These are phyloP conservation scores for Scleropages formosus DNA, from an alignment of 2,797 vertebrate species.

Conservation along the genomic window DNA sequence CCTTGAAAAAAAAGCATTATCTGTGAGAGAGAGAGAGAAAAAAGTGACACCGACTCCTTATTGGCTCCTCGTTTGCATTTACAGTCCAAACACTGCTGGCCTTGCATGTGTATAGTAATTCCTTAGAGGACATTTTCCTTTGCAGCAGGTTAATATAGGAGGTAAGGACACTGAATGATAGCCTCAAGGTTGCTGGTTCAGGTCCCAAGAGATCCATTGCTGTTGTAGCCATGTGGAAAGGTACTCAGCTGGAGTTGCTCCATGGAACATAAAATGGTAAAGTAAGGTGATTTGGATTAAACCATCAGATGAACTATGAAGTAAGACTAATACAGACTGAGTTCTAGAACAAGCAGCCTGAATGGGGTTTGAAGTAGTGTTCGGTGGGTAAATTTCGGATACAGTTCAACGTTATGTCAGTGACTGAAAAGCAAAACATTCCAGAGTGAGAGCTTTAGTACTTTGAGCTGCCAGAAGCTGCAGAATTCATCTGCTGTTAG, in stretches of 20 bases:
- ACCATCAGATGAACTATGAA: too few relatives aligned
- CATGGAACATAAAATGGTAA: too few relatives aligned
- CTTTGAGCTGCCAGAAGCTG: neutral
- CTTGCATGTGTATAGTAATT: conserved; percentile 5
- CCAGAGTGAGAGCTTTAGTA: conserved; percentile 14
- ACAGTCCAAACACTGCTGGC: neutral
- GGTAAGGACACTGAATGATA: too few relatives aligned
- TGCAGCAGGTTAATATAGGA: neutral
- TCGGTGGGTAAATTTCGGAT: conserved; percentile 16
- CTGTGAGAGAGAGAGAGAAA: neutral
- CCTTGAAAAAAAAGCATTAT: neutral
- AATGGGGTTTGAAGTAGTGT: conserved; percentile 14
- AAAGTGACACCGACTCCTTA: neutral
- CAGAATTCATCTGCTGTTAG: neutral
- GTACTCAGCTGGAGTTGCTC: too few relatives aligned
- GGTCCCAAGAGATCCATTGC: neutral
- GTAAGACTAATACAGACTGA: too few relatives aligned
- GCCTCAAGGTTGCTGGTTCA: neutral
- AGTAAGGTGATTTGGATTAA: too few relatives aligned
- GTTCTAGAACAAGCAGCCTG: neutral
- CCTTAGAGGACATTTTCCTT: conserved; percentile 16
- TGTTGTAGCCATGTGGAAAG: too few relatives aligned
- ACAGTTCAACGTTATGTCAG: neutral
- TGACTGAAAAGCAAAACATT: conserved; percentile 13
- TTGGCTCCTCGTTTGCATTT: conserved; percentile 7